Evolutionary conservation across 2,797 vertebrate genomes (phyloP).

Genomic region (Molossus molossus): DNA sequence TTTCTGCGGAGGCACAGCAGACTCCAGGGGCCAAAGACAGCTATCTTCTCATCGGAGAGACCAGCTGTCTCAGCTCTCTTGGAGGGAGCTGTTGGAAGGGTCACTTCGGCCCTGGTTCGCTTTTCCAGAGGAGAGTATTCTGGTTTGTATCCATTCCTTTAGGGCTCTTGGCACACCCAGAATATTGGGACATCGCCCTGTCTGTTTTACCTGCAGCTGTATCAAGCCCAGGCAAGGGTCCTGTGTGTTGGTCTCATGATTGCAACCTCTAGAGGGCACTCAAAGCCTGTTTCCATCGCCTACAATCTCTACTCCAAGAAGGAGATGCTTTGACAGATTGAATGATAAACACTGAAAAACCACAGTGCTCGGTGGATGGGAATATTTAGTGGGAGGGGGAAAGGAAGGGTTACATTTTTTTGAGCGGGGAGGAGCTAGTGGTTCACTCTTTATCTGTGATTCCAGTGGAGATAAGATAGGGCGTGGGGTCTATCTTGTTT

Average conservation of each 20-base stretch:
- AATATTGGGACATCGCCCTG: neutral
- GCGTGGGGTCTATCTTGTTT: neutral
- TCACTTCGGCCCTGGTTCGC: neutral
- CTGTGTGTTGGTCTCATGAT: too few species aligned
- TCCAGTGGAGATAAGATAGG: neutral
- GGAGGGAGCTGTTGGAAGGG: neutral
- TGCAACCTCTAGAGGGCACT: slow-evolving; percentile 68
- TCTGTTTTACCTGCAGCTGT: neutral
- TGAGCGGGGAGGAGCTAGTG: neutral
- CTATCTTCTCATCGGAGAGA: neutral
- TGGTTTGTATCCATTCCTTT: neutral
- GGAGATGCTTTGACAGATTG: neutral
- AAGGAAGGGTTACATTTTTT: neutral
- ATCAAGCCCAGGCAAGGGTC: neutral
- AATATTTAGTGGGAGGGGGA: neutral
- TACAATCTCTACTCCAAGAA: neutral
- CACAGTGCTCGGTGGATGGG: neutral
- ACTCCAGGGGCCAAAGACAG: neutral
- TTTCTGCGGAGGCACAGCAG: neutral
- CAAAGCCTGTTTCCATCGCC: slow-evolving; percentile 39
- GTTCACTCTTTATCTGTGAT: neutral
- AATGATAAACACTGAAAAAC: neutral
- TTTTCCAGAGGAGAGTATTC: neutral
- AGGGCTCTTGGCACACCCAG: neutral
- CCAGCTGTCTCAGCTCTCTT: neutral